Conservation (phyloP, 2,797 vertebrate genomes). For the Xenentodon cancila region DNA sequence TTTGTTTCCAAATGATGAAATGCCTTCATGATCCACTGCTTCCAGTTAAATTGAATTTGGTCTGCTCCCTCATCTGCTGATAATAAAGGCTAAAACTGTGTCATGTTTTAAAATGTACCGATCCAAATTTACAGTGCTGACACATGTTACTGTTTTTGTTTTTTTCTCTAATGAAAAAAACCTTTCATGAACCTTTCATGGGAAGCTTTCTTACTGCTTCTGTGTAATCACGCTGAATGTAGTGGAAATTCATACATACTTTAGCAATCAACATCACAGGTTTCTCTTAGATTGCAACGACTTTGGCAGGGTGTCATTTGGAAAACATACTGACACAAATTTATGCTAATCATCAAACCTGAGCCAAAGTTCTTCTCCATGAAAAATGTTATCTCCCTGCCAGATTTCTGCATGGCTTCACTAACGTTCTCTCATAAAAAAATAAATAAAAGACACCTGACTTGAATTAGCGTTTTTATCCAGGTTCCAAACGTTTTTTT, state of each 20-base stretch:
- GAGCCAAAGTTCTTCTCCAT: constrained; percentile 17
- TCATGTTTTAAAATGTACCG: constrained; percentile 60
- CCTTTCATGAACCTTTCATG: constrained; percentile 17
- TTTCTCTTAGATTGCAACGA: constrained; percentile 33
- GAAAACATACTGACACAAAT: constrained; percentile 37
- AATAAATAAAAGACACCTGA: too few relatives aligned
- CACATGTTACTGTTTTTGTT: background rate
- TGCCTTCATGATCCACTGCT: constrained; percentile 73
- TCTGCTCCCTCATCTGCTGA: constrained; percentile 57
- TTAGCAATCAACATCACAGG: constrained; percentile 3
- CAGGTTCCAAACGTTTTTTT: too few relatives aligned
- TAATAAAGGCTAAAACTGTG: constrained; percentile 50
- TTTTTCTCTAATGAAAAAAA: constrained; percentile 20
- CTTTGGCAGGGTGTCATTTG: constrained; percentile 41
- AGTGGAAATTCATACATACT: constrained; percentile 7
- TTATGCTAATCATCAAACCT: constrained; percentile 22
- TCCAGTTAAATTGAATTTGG: constrained; percentile 71
- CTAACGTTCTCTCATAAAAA: background rate
- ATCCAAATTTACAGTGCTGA: constrained; percentile 52
- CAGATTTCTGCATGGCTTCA: constrained; percentile 4
- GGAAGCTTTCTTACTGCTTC: constrained; percentile 22
- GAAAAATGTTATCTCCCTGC: constrained; percentile 20
- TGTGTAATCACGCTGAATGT: constrained; percentile 14
- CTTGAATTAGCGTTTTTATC: too few relatives aligned
- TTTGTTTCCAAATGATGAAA: constrained; percentile 69